Evolutionary conservation across 2,888 invertebrate species (phyloP), one percentile per base, ranked within the genome.

Genomic region (Nudaria mundana): DNA sequence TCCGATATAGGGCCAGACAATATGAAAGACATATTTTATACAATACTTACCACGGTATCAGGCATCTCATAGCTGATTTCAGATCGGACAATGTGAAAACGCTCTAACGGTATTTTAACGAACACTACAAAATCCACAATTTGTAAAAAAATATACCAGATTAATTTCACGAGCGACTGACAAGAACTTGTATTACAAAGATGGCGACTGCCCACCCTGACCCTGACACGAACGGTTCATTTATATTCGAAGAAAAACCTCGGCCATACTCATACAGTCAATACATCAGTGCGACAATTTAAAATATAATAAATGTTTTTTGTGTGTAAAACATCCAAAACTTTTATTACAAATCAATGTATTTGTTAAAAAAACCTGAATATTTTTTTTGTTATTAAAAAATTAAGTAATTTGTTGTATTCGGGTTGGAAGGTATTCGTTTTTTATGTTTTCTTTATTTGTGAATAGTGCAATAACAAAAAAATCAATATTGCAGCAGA

Each of bases 301-400:
- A 73, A 71, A 68, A 64, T 65, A 69, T 71, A 66, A 71, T 72
- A 70, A 55, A 56, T n/a, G n/a, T n/a, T 68, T 69, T 63, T 65
- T 68, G 55, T 67, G 56, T 63, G 52, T 58, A 56, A 56, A 49
- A 47, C 48, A 37, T 23, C 20, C 11, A 36, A 42, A 40, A 48
- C 66, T 66, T 66, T 63, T 59, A 63, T 58, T 69, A 63, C 55
- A 37, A 56, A 58, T 60, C 65, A 66, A 70, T 70, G n/a, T n/a
- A n/a, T n/a, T n/a, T n/a, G n/a, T n/a, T n/a, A n/a, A n/a, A n/a
- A n/a, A n/a, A n/a, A n/a, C n/a, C n/a, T n/a, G n/a, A n/a, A n/a
- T n/a, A n/a, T n/a, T n/a, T n/a, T n/a, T n/a, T n/a, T n/a, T n/a
- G n/a, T n/a, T n/a, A n/a, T n/a, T n/a, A n/a, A n/a, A n/a, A n/a